Conservation (phyloP, 2,113 vertebrate genomes). For the Anarhynchus alexandrinus region DNA sequence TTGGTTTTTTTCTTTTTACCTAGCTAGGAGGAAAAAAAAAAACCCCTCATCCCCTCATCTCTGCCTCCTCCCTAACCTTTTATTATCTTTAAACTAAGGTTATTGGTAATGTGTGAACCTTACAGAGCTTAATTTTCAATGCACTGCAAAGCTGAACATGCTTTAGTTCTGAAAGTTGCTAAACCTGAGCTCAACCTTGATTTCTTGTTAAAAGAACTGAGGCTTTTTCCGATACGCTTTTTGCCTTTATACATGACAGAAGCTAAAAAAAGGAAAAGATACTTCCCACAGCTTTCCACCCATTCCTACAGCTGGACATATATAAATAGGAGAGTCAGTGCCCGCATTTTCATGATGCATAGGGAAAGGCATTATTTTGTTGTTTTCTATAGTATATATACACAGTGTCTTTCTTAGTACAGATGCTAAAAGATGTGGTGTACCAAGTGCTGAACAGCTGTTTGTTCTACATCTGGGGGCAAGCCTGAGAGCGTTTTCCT, state of each 20-base stretch:
- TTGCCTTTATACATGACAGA: background rate
- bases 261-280: background rate
- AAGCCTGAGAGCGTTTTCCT: background rate
- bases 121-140: constrained; percentile 49
- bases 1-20: constrained; percentile 65
- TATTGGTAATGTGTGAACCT: background rate
- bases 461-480: background rate
- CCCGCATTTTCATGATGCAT: background rate
- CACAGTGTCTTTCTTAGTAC: background rate
- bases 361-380: background rate
- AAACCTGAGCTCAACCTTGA: background rate
- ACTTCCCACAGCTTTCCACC: background rate
- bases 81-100: constrained; percentile 51
- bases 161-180: constrained; percentile 26
- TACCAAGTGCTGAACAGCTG: background rate
- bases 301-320: background rate
- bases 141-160: background rate
- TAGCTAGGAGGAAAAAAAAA: background rate
- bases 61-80: background rate
- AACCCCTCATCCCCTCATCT: background rate
- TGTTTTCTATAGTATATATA: rapidly evolving
- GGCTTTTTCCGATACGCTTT: background rate
- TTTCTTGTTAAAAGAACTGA: background rate
- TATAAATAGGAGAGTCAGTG: background rate
- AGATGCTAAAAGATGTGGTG: background rate